A percentile compares a stretch with the other conserved stretches of the same genome.
phyloP scores from a whole-genome alignment of 2,113 vertebrate genomes.

The Pollimyrus isidori region DNA sequence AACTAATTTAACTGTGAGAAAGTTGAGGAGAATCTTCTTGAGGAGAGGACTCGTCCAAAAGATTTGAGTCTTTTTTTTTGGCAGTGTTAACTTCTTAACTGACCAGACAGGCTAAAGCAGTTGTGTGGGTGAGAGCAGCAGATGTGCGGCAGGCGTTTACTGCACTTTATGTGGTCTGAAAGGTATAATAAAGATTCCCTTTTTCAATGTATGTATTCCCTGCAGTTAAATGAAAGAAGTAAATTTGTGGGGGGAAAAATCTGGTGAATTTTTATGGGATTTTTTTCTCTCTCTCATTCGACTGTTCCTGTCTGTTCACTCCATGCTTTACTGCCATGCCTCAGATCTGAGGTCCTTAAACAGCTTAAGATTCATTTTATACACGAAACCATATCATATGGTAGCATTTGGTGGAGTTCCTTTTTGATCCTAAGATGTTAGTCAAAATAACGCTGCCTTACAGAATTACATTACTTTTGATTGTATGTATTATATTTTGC shows the following conservation, averaged over 20 bases:
- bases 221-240: not conserved
- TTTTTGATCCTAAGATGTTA: conserved; percentile 7
- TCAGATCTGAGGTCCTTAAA: not conserved
- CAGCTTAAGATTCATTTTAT: not conserved
- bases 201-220: not conserved
- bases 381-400: not conserved
- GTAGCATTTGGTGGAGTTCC: conserved; percentile 28
- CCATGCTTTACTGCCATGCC: not conserved
- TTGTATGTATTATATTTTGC: conserved; percentile 14
- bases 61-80: not conserved
- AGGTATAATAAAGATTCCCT: not conserved
- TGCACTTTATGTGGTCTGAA: not conserved
- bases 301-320: not conserved
- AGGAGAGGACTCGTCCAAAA: not conserved
- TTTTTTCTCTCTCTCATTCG: not conserved
- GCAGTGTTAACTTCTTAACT: not conserved
- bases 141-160: not conserved
- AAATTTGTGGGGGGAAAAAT: not conserved
- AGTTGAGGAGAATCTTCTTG: not conserved
- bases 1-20: not conserved
- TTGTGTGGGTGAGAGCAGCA: not conserved
- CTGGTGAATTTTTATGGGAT: not conserved
- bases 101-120: not conserved
- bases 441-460: conserved; percentile 12
- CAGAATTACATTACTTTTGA: not conserved